Conservation (phyloP, 2,888 invertebrate genomes). For the Coenonympha glycerion region DNA sequence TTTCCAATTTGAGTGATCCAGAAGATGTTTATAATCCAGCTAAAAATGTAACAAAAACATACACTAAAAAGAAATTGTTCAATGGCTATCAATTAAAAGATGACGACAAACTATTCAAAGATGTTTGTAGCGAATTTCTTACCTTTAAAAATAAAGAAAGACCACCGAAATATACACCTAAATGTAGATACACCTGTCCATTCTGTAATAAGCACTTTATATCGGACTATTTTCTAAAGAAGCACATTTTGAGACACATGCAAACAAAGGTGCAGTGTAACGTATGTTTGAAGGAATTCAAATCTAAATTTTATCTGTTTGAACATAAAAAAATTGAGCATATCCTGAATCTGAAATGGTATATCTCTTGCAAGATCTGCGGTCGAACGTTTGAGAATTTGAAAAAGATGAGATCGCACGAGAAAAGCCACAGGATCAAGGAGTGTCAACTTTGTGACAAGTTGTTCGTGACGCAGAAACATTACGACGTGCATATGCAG, state of each 20-base stretch:
- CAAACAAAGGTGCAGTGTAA: constrained; percentile 39
- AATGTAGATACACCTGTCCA: constrained; percentile 48
- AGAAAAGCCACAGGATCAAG: constrained; percentile 40
- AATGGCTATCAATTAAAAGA: constrained; percentile 45
- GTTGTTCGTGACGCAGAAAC: constrained; percentile 40
- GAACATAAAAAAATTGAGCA: constrained; percentile 59
- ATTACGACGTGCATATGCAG: constrained; percentile 49
- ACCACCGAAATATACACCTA: constrained; percentile 22
- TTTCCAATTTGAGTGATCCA: constrained; percentile 10
- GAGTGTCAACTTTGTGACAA: constrained; percentile 54
- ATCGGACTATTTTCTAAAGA: constrained; percentile 57
- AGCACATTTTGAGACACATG: constrained; percentile 52
- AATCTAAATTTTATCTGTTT: constrained; percentile 52
- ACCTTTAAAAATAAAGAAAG: constrained; percentile 51
- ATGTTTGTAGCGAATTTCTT: constrained; percentile 56
- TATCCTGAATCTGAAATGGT: constrained; percentile 34
- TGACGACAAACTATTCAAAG: constrained; percentile 22
- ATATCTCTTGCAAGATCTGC: constrained; percentile 44
- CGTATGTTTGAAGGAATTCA: constrained; percentile 41
- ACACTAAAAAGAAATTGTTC: constrained; percentile 37
- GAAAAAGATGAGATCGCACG: constrained; percentile 41
- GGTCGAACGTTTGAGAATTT: constrained; percentile 41
- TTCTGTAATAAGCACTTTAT: constrained; percentile 58
- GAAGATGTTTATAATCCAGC: constrained; percentile 33
- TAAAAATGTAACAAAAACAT: constrained; percentile 40